These are phyloP conservation scores for Lagenorhynchus albirostris DNA, from an alignment of 2,113 vertebrate genomes.

Conservation along the genomic window DNA sequence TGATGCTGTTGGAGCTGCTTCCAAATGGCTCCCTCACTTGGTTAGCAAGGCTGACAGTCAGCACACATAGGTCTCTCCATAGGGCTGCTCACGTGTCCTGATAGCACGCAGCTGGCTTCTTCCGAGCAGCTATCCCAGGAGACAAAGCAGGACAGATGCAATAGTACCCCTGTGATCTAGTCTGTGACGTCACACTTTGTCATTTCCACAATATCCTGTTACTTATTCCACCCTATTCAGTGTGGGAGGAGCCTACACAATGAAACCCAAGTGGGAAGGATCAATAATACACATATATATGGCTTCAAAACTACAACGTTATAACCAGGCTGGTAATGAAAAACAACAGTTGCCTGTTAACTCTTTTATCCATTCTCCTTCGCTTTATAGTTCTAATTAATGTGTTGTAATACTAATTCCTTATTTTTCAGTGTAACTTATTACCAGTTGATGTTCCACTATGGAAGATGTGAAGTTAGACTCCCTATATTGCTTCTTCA, in stretches of 20 bases:
- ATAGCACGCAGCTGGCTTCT: not conserved
- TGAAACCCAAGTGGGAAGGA: not conserved
- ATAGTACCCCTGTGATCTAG: not conserved
- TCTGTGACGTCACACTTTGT: not conserved
- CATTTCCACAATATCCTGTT: not conserved
- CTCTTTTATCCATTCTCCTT: not conserved
- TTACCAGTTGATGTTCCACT: not conserved
- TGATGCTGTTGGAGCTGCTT: not conserved
- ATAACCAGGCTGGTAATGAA: not conserved
- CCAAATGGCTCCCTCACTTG: not conserved
- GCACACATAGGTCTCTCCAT: not conserved
- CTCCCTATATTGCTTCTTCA: not conserved
- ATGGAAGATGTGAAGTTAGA: not conserved
- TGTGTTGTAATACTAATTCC: not conserved
- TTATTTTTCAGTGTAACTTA: not conserved
- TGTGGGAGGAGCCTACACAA: not conserved
- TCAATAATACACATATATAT: not conserved
- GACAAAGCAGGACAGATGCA: not conserved
- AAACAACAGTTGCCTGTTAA: not conserved
- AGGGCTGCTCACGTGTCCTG: not conserved
- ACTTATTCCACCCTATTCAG: not conserved
- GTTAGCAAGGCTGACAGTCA: not conserved
- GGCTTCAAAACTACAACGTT: not conserved
- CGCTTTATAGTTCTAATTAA: not conserved
- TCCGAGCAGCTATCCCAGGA: not conserved